Conservation (phyloP, 53 echinoderm and acorn worm species). For the Luidia sarsii region DNA sequence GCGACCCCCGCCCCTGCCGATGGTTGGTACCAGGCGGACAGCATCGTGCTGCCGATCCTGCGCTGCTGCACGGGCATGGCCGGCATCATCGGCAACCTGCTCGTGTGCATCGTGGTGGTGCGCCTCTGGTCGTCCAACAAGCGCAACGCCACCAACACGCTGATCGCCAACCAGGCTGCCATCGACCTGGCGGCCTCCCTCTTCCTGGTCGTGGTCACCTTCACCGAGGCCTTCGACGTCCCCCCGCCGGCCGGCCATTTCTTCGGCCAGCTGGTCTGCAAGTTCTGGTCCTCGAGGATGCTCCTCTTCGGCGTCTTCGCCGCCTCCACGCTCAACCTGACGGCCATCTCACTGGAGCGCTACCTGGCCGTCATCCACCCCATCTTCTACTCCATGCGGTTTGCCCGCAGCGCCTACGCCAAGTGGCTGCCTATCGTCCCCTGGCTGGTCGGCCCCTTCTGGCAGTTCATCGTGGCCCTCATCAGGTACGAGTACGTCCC, state of each 20-base stretch:
- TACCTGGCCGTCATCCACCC: slow-evolving; percentile 78
- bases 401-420: slow-evolving; percentile 42
- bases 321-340: slow-evolving; percentile 77
- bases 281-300: slow-evolving; percentile 68
- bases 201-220: slow-evolving; percentile 50
- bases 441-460: slow-evolving; percentile 42
- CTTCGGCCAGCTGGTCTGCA: slow-evolving; percentile 62
- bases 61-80: slow-evolving; percentile 34
- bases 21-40: slow-evolving; percentile 9
- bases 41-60: neutral
- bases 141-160: slow-evolving; percentile 66
- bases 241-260: slow-evolving; percentile 10
- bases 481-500: slow-evolving; percentile 6
- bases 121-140: slow-evolving; percentile 52
- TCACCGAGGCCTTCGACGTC: slow-evolving; percentile 35
- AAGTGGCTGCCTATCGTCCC: slow-evolving; percentile 13
- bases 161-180: slow-evolving; percentile 83
- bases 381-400: slow-evolving; percentile 63
- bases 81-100: slow-evolving; percentile 65
- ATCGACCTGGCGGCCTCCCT: slow-evolving; percentile 68
- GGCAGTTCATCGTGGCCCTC: slow-evolving; percentile 36
- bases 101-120: slow-evolving; percentile 64
- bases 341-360: slow-evolving; percentile 74
- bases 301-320: slow-evolving; percentile 68
- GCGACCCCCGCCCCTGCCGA: neutral